Evolutionary conservation across 2,888 invertebrate genomes (phyloP), one percentile per base, ranked within the genome.

Genomic region (Rugalucina vietnamica): DNA sequence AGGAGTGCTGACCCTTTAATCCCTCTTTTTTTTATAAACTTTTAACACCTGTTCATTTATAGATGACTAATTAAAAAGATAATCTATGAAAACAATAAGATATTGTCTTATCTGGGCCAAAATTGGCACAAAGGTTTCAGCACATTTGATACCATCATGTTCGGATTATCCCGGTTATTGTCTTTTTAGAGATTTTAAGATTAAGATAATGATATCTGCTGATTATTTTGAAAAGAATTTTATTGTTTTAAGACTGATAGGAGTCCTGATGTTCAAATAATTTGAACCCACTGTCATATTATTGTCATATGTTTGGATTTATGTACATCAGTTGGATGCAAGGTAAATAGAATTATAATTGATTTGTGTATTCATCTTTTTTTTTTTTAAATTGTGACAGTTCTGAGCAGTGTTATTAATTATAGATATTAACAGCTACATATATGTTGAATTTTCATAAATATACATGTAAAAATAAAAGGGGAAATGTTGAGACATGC

Each of bases 21-120:
- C 10, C 54, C n/a, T 8, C 3, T 54, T 8, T 54, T 54, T 54
- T 54, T 54, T 54, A 18, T 54, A 18, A 72, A n/a, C 72, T 24
- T 27, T 72, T 85, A 82, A 76, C 81, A 85, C 82, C 85, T 82
- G 82, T 77, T 60, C 37, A 72, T 60, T 24, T 60, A 70, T 18
- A 49, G 77, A 79, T 86, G 84, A 86, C 86, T 86, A 86, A 86
- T 86, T 81, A 83, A 81, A 70, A 65, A 76, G 81, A 79, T 79
- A 81, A 86, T 36, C 57, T 43, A 18, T 36, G 81, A 76, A 82
- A 79, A 81, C 81, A 85, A 79, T 69, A 29, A 29, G 24, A 29
- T 69, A 12, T 79, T 85, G 82, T 82, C 75, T 71, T 69, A 72
- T 72, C 49, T 27, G 24, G 36, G 50, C 65, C 57, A 82, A 29